Evolutionary conservation across 2,797 vertebrate species (phyloP), one percentile per base, ranked within the genome.

Genomic region (Gymnoscopelus braueri): DNA sequence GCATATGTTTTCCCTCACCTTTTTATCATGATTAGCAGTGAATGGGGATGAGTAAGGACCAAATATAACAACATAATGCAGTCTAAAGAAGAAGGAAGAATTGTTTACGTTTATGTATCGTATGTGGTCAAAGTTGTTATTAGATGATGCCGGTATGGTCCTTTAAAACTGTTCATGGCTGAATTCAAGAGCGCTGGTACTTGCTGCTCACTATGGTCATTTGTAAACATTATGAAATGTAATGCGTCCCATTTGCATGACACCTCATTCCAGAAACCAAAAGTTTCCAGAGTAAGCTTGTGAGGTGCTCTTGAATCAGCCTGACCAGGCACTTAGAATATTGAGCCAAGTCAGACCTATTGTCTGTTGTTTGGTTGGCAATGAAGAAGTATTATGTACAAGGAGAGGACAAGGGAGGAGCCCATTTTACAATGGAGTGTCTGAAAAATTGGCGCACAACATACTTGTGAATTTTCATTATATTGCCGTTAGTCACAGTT

Each of bases 261-360:
- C 23, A 15, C n/a, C 5, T 54, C 57, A 10, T 59, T 59, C 13
- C n/a, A 3, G 26, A 9, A 59, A 14, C 9, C 39, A 39, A 7
- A 10, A 29, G 6, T 3, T 8, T 4, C 5, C 5, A 4, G 13
- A 10, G 56, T 14, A 24, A 32, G 14, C 59, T 48, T 39, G 32
- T 1, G 2, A 65, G 11, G 80, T 78, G 79, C 77, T 89, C 80
- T 81, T 83, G 80, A 90, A 84, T 84, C 84, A 73, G 75, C 69
- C 9, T 54, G 49, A 62, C 65, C 13, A 39, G 49, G 23, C 54
- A 23, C 19, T 61, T 54, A 19, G 10, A 10, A 51, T 10, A 9
- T 58, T 55, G 56, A 0, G 26, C 35, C 24, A 1, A n/a, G 19
- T 65, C 14, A 32, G 51, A 60, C 48, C 32, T 19, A 1, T 11